Base-by-base conservation (phyloP, 1,140 invertebrate species). In the Philotrypesis tridentata region DNA sequence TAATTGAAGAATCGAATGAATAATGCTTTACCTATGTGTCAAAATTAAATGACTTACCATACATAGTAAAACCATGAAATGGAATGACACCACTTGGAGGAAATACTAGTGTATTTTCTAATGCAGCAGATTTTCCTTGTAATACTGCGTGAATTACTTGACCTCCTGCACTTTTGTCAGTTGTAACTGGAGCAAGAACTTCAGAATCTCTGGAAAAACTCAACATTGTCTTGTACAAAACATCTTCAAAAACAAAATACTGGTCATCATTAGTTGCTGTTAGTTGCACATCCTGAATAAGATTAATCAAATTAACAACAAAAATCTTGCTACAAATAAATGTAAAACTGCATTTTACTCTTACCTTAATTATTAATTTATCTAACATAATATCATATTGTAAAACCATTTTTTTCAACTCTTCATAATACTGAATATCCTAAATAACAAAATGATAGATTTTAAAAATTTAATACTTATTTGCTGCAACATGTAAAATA, bases 1-100 rank as follows among this genome's bases (percentile, higher is more conserved):
- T 23, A 60, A 78, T 67, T 82, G 14, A 78, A 67, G 14, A 74
- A 73, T 65, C 33, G 8, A 43, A 74, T 27, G 23, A 65, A 43
- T 67, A 17, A 74, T 23, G 40, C 25, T 63, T 71, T 68, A 37
- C 33, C 9, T 1, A 67, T 83, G 43, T 65, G 9, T 65, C 6
- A 0, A 63, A 31, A 11, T 70, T 61, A 0, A 29, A 73, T 70
- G 23, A 48, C 82, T 93, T 93, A 97, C 97, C 96, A 92, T 98
- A 98, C 98, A 99, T 99, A 11, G 97, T 96, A 89, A 99, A 99
- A 1, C 98, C 98, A 90, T 99, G 97, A 90, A 98, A 99, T 9
- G 98, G 98, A 86, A 99, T 97, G 23, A 99, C 95, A 7, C 97
- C 98, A 92, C 96, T 98, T 0, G 98, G 98, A 21, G 98, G 98